Evolutionary conservation across 1,140 invertebrate genomes (phyloP), one percentile per base, ranked within the genome.

Genomic region (Drosophila eugracilis): DNA sequence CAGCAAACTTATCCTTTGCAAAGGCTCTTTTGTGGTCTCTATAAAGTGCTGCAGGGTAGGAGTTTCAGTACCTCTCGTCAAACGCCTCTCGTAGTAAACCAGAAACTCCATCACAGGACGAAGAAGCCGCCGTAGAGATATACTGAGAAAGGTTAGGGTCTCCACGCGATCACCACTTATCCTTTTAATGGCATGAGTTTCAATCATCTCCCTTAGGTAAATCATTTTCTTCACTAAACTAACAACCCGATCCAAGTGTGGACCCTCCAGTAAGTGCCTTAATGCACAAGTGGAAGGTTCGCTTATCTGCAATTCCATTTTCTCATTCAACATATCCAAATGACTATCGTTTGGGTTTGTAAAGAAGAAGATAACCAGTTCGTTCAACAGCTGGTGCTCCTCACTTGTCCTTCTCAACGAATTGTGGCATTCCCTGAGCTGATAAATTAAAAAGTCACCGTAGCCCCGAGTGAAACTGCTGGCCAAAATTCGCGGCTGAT

Each of bases 21-120:
- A 28, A 2, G 17, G 26, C 5, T 14, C 14, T 15, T 7, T 12
- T 3, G 45, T 47, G 14, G 10, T 26, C 0, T 17, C 2, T 2
- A 36, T 3, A 14, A 80, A 62, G 6, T 12, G 15, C 1, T 7
- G 2, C 2, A 53, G 2, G 17, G n/a, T 19, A 1, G 39, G 21
- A 0, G n/a, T 0, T 6, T 32, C 32, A 10, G 10, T 15, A 0
- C 14, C 42, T 26, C 0, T 4, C 15, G 6, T 14, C 14, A 55
- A 0, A 14, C 48, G 26, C 7, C 36, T 28, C 28, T 59, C 58
- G 3, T 26, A 80, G 3, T 45, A 22, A 0, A 62, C 58, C 2
- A 80, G 30, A 0, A 52, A 54, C 12, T 79, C 76, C 10, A 75
- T 36, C 4, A 80, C 45, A 4, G 77, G 77, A 6, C 62, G 67